phyloP scores from a whole-genome alignment of 2,888 invertebrate species.

The Seladonia tumulorum region DNA sequence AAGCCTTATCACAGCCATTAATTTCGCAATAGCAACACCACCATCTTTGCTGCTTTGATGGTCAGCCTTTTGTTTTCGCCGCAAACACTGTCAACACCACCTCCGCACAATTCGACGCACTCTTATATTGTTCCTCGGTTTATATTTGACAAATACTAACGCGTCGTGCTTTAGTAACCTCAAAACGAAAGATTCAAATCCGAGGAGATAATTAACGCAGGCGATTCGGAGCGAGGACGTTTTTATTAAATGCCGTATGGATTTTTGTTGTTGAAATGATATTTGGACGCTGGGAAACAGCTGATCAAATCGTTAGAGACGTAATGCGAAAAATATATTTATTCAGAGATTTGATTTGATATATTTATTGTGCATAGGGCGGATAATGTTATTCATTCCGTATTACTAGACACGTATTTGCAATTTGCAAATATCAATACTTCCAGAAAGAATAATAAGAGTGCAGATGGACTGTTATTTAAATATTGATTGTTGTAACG shows the following conservation, averaged over 20 bases:
- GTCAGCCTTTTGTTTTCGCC: constrained; percentile 11
- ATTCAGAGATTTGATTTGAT: no score
- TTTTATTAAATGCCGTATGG: background rate
- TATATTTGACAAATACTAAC: background rate
- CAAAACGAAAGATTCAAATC: background rate
- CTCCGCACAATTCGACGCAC: background rate
- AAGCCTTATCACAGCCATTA: constrained; percentile 2
- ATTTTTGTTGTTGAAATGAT: background rate
- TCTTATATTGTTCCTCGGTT: background rate
- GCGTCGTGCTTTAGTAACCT: background rate
- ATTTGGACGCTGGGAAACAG: no score
- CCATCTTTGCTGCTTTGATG: constrained; percentile 10
- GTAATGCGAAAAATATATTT: background rate
- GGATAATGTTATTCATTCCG: background rate
- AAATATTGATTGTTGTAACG: background rate
- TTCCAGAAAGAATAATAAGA: background rate
- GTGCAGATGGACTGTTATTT: background rate
- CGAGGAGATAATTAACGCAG: background rate
- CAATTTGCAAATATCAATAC: background rate
- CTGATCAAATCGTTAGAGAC: background rate
- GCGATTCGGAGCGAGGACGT: background rate
- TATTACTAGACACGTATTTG: background rate
- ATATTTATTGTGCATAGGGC: background rate
- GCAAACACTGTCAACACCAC: background rate
- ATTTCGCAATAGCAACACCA: constrained; percentile 10